These are phyloP conservation scores for Cacoxenus indagator DNA, from an alignment of 2,888 invertebrate genomes.

Conservation along the genomic window DNA sequence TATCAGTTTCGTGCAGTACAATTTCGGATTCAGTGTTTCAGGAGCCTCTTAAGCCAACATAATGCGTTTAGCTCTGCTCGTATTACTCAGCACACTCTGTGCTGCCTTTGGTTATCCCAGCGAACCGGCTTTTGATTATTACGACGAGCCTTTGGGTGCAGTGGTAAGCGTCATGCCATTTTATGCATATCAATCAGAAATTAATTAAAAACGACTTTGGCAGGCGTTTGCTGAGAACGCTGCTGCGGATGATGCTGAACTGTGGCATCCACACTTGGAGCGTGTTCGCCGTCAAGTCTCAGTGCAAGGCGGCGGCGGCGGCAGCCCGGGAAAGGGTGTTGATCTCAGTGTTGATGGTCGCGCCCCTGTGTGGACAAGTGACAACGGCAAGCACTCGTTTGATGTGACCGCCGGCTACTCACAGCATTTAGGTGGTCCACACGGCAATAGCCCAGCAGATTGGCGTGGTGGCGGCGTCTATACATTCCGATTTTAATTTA, in stretches of 20 bases:
- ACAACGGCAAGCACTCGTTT: conserved; percentile 55
- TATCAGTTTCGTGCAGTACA: conserved; percentile 21
- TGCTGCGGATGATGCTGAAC: background rate
- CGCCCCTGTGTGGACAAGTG: conserved; percentile 61
- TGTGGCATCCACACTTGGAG: background rate
- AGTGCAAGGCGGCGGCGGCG: conserved; percentile 49
- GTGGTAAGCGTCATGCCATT: background rate
- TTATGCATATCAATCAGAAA: background rate
- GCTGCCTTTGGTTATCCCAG: background rate
- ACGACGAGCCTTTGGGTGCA: background rate
- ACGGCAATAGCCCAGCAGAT: conserved; percentile 60
- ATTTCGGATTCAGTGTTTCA: too few species aligned
- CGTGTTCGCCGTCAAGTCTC: conserved; percentile 45
- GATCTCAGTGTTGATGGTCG: conserved; percentile 51
- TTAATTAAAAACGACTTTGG: background rate
- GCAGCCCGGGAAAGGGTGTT: conserved; percentile 49
- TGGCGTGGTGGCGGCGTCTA: conserved; percentile 44
- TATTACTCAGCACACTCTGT: conserved; percentile 7
- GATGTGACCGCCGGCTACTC: conserved; percentile 57
- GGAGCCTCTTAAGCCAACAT: conserved; percentile 19
- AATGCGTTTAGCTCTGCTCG: conserved; percentile 7
- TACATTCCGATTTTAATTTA: conserved; percentile 39
- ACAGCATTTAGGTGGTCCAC: conserved; percentile 66
- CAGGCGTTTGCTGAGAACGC: conserved; percentile 7
- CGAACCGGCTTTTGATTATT: background rate